A percentile compares a stretch with the other conserved stretches of the same genome.
phyloP scores from a whole-genome alignment of 2,888 invertebrate genomes.

The Periphyllus acericola region DNA sequence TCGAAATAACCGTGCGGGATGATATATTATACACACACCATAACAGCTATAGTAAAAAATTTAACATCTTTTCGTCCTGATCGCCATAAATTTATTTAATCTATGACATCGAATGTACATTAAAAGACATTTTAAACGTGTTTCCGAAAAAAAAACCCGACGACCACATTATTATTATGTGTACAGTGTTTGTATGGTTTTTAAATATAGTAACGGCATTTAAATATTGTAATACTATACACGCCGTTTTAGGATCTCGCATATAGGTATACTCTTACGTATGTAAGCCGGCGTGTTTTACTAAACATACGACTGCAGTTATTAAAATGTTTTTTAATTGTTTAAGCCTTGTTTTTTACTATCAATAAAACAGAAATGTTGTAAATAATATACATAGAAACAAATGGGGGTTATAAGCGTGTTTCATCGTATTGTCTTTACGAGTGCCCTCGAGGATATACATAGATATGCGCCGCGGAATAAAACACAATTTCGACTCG shows the following conservation, averaged over 20 bases:
- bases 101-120: conserved; percentile 43
- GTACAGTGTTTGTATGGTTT: neutral
- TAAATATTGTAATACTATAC: neutral
- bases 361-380: conserved; percentile 49
- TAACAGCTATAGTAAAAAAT: neutral
- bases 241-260: neutral
- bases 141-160: neutral
- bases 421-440: conserved; percentile 26
- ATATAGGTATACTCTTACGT: neutral
- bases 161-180: neutral
- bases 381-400: conserved; percentile 1
- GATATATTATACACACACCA: neutral
- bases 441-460: neutral
- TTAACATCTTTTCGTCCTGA: conserved; percentile 12
- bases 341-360: conserved; percentile 38
- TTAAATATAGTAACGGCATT: conserved; percentile 20
- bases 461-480: neutral
- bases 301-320: neutral
- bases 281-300: neutral
- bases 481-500: neutral
- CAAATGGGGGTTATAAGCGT: conserved; percentile 8
- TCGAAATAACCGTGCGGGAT: too few species aligned
- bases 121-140: conserved; percentile 34
- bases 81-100: conserved; percentile 20
- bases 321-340: conserved; percentile 47